These are phyloP conservation scores for Leucoraja ocellata DNA, from an alignment of 2,797 vertebrate species.

Conservation along the genomic window DNA sequence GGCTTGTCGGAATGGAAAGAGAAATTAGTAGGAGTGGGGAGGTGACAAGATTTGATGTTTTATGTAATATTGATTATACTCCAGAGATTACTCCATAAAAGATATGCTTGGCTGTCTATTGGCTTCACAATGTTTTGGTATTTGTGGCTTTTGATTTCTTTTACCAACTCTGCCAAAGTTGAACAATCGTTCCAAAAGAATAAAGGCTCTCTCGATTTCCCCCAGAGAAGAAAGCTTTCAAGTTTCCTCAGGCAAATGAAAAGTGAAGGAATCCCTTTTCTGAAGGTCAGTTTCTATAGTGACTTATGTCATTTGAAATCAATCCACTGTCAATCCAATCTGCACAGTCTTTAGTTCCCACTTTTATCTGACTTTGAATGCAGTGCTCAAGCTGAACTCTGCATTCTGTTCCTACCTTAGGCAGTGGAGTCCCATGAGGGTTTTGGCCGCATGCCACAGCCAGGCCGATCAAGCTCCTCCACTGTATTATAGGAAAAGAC, in stretches of 20 bases:
- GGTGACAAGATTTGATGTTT: not conserved
- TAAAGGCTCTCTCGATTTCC: not conserved
- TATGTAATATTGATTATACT: not conserved
- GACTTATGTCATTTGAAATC: conserved; percentile 25
- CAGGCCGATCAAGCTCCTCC: conserved; percentile 21
- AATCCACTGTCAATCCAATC: conserved; percentile 7
- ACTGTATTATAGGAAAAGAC: conserved; percentile 8
- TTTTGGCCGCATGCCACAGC: not conserved
- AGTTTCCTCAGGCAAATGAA: not conserved
- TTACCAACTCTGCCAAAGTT: conserved; percentile 27
- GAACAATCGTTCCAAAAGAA: conserved; percentile 5
- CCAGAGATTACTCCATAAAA: not conserved
- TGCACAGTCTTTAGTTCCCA: conserved; percentile 10
- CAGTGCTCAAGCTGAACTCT: conserved; percentile 10
- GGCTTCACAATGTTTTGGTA: not conserved
- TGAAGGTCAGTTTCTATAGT: conserved; percentile 25
- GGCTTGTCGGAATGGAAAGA: not conserved
- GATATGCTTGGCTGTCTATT: not conserved
- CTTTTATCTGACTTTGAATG: conserved; percentile 30
- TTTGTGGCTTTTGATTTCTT: not conserved
- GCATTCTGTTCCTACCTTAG: conserved; percentile 20
- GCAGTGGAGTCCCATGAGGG: conserved; percentile 6
- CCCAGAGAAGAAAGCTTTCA: not conserved
- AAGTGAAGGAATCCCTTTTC: conserved; percentile 2
- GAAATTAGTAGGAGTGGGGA: not conserved